Conservation (phyloP, 2,888 invertebrate genomes). For the Scaptomyza polygonia region DNA sequence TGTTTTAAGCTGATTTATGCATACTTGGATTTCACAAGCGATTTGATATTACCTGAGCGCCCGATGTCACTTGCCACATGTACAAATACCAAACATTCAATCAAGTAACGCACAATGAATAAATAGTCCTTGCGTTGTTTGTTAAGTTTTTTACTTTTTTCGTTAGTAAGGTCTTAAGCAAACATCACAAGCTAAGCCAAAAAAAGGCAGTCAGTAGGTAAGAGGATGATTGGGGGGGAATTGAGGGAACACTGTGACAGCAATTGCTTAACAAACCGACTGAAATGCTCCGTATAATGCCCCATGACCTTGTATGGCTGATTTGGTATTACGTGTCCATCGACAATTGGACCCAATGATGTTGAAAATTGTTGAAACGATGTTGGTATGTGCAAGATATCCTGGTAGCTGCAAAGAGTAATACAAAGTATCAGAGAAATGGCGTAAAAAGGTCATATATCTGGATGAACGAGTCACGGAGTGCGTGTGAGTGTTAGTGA, state of each 20-base stretch:
- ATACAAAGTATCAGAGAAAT: conserved; percentile 59
- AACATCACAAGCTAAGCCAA: conserved; percentile 43
- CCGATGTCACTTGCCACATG: conserved; percentile 30
- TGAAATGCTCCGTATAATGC: conserved; percentile 89
- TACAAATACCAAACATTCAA: conserved; percentile 71
- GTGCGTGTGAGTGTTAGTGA: conserved; percentile 8
- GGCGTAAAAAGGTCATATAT: conserved; percentile 70
- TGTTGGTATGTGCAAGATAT: conserved; percentile 89
- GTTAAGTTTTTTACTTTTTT: conserved; percentile 40
- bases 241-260: conserved; percentile 32
- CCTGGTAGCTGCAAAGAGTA: conserved; percentile 86
- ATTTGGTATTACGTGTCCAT: conserved; percentile 93
- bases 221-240: background rate
- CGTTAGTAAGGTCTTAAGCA: conserved; percentile 44
- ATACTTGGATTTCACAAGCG: conserved; percentile 65
- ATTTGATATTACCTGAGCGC: conserved; percentile 69
- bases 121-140: conserved; percentile 57
- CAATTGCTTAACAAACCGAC: conserved; percentile 86
- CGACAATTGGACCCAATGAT: conserved; percentile 94
- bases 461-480: conserved; percentile 45
- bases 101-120: conserved; percentile 76
- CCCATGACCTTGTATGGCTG: conserved; percentile 92
- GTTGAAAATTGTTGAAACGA: conserved; percentile 90
- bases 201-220: background rate
- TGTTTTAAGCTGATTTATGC: conserved; percentile 40